These are phyloP conservation scores for Drosophila orena DNA, from an alignment of 1,140 invertebrate genomes.

Conservation along the genomic window DNA sequence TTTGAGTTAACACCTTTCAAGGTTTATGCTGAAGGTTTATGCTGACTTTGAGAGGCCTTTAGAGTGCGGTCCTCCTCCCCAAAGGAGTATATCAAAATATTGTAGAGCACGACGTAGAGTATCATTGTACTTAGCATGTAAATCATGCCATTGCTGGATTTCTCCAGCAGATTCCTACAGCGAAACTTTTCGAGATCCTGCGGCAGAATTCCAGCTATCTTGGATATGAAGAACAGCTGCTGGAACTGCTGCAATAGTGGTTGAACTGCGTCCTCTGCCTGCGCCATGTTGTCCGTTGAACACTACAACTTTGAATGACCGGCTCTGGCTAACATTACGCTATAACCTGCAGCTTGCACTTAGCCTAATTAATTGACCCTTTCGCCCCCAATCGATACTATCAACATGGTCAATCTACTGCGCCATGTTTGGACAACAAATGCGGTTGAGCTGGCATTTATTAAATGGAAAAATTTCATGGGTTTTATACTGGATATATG, in stretches of 20 bases:
- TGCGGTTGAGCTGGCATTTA: slow-evolving; percentile 24
- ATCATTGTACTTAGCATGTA: slow-evolving; percentile 55
- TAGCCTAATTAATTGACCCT: slow-evolving; percentile 64
- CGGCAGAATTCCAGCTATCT: slow-evolving; percentile 70
- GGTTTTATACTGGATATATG: slow-evolving; percentile 20
- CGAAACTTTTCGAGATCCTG: slow-evolving; percentile 68
- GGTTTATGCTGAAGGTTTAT: neutral
- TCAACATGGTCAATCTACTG: slow-evolving; percentile 49
- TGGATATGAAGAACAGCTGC: slow-evolving; percentile 70
- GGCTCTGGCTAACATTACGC: neutral
- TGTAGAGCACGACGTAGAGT: slow-evolving; percentile 68
- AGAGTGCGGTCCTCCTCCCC: slow-evolving; percentile 72
- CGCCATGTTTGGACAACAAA: slow-evolving; percentile 5
- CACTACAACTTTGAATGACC: slow-evolving; percentile 38
- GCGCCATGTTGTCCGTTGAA: slow-evolving; percentile 47
- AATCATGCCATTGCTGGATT: slow-evolving; percentile 65
- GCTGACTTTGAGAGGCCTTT: slow-evolving; percentile 77
- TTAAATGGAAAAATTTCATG: slow-evolving; percentile 35
- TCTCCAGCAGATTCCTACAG: slow-evolving; percentile 57
- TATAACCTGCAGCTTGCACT: slow-evolving; percentile 43
- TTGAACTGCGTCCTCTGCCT: slow-evolving; percentile 48
- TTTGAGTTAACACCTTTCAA: neutral
- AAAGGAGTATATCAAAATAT: slow-evolving; percentile 74
- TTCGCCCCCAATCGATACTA: slow-evolving; percentile 58
- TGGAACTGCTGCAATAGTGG: slow-evolving; percentile 72